Percentiles rank a stretch among this genome's conserved stretches.
Conservation (phyloP, 30 jellyfish, hydroid and myxozoan genomes). For the Nemopilema nomurai region DNA sequence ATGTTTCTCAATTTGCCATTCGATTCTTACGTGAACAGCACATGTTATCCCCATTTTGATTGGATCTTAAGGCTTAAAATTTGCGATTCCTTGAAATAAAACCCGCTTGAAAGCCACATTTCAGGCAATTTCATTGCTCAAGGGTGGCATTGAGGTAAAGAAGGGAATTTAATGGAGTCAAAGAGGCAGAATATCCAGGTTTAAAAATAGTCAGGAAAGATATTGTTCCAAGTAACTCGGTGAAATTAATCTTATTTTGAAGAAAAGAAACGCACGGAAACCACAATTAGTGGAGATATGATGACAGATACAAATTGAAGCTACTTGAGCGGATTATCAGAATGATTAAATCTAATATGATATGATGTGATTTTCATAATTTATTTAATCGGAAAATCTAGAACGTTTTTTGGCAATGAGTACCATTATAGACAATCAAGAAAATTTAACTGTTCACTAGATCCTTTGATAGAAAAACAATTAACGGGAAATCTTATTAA, state of each 20-base stretch:
- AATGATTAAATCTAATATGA: neutral
- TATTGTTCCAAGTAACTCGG: neutral
- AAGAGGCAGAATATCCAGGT: neutral
- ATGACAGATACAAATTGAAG: neutral
- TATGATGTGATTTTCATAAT: neutral
- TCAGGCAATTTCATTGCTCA: too few relatives aligned
- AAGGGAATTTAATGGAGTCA: neutral
- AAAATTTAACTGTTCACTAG: too few relatives aligned
- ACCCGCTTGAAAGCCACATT: too few relatives aligned
- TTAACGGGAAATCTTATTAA: neutral
- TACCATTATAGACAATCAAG: too few relatives aligned
- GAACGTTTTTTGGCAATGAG: neutral
- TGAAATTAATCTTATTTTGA: neutral
- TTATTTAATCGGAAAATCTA: neutral
- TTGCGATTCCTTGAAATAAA: too few relatives aligned
- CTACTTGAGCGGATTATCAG: neutral
- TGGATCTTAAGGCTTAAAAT: too few relatives aligned
- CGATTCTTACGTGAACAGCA: neutral
- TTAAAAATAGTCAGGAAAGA: neutral
- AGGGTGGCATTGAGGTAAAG: too few relatives aligned
- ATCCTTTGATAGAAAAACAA: neutral
- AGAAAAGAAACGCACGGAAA: neutral
- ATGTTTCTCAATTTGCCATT: neutral
- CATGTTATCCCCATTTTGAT: neutral
- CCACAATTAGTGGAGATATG: neutral